These are phyloP conservation scores for Globia sparganii DNA, from an alignment of 2,888 invertebrate genomes.

Conservation along the genomic window DNA sequence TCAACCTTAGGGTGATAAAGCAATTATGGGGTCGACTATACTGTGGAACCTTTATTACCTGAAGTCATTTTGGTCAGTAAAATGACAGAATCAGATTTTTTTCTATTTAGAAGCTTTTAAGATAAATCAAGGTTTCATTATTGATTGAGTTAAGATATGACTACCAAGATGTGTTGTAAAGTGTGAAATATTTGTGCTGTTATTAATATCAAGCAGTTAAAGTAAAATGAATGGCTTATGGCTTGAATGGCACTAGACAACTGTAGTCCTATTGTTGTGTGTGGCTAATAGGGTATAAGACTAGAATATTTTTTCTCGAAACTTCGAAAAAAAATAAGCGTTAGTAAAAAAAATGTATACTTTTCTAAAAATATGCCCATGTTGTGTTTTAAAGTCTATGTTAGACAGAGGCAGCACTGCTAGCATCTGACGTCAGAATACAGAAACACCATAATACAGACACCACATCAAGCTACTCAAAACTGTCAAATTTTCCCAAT, in stretches of 20 bases:
- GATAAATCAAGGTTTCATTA: not conserved
- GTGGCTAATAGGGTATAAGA: not conserved
- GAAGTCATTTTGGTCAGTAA: not conserved
- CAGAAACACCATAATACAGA: not conserved
- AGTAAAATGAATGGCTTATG: conserved; percentile 8
- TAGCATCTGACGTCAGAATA: not conserved
- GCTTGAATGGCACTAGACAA: conserved; percentile 10
- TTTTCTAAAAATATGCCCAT: not conserved
- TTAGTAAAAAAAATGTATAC: not conserved
- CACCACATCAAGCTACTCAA: too few relatives aligned
- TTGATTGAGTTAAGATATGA: not conserved
- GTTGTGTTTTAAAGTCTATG: not conserved
- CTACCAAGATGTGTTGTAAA: conserved; percentile 2
- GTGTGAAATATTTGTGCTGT: not conserved
- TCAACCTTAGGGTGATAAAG: not conserved
- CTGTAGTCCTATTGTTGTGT: not conserved
- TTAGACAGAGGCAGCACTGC: not conserved
- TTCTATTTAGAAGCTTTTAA: not conserved
- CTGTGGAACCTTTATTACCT: conserved; percentile 4
- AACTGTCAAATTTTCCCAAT: too few relatives aligned
- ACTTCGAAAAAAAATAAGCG: not conserved
- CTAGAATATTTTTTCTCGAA: not conserved
- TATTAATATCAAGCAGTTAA: conserved; percentile 13
- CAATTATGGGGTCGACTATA: not conserved
- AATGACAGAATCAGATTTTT: not conserved